These are phyloP conservation scores for Tachuris rubrigastra DNA, from an alignment of 2,113 vertebrate genomes.

Conservation along the genomic window DNA sequence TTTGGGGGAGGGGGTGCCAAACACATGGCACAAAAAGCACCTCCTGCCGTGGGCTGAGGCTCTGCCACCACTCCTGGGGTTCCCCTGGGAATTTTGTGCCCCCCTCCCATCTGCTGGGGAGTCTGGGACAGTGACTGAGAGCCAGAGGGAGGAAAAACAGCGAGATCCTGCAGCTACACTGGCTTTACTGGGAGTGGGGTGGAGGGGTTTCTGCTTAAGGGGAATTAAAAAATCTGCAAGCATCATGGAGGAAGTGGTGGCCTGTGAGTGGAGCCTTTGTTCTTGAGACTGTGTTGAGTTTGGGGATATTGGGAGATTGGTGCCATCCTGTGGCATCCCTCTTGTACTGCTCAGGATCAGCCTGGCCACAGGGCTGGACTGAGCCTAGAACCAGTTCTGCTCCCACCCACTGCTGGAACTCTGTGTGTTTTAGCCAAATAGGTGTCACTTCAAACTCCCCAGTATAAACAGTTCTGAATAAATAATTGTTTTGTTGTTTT, in stretches of 20 bases:
- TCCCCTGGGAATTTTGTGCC: neutral
- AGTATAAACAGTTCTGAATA: neutral
- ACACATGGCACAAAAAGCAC: neutral
- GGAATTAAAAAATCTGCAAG: neutral
- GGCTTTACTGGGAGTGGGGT: neutral
- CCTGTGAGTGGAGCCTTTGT: conserved; percentile 44
- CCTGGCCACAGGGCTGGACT: neutral
- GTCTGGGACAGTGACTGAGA: neutral
- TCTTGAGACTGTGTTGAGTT: neutral
- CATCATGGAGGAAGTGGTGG: conserved; percentile 17
- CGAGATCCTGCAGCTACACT: neutral
- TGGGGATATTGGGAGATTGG: neutral
- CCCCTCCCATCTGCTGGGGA: neutral
- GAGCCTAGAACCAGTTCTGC: neutral
- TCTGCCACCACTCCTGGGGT: neutral
- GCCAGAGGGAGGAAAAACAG: neutral
- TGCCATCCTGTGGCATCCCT: conserved; percentile 57
- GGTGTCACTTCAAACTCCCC: neutral
- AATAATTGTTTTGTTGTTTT: neutral
- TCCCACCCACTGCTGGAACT: neutral
- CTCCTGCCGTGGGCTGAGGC: neutral
- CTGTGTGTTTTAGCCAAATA: neutral
- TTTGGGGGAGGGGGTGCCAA: neutral
- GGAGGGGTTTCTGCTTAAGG: neutral
- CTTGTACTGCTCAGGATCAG: neutral